Base-by-base conservation (phyloP, 1,140 invertebrate genomes). In the Nephotettix cincticeps region DNA sequence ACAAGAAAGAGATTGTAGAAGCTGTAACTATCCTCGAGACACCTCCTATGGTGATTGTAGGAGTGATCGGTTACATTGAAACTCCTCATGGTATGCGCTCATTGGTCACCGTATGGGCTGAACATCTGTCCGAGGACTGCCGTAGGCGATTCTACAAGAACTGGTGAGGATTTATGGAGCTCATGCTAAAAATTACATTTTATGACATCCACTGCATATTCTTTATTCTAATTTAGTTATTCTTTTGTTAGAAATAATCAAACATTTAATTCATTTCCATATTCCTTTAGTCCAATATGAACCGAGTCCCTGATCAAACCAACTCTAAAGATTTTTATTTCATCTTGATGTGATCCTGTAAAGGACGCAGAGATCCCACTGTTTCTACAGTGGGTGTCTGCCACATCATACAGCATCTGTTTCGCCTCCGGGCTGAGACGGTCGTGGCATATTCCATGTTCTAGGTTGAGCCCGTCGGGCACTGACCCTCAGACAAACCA, bases 1-100 rank as follows among this genome's bases (percentile, higher is more conserved):
- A 99, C 87, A 99, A 99, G 86, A 99, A 99, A 82, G 98, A 99
- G 86, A 96, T 99, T 74, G 97, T 99, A 6, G 98, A 99, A 82
- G 95, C 96, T 65, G 98, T 99, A 0, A 99, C 98, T 40, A 94
- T 99, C 79, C 84, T 99, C 73, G 98, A 99, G 86, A 51, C 98
- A 21, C 98, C 98, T 72, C 98, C 98, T 43, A 97, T 99, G 94
- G 89, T 99, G 63, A 88, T 97, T 74, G 96, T 99, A 77, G 98
- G 98, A 79, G 90, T 97, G 76, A 95, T 98, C 79, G 98, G 98
- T 58, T 99, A 99, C 84, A 98, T 99, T 76, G 95, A 99, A 80
- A 99, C 98, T 71, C 98, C 98, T 30, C 93, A 94, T 84, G 98
- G 98, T 78, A 86, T 99, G 63, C 87, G 96, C 73, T 92, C 94